These are phyloP conservation scores for Pyrrhia umbra DNA, from an alignment of 2,888 invertebrate species.

Conservation along the genomic window DNA sequence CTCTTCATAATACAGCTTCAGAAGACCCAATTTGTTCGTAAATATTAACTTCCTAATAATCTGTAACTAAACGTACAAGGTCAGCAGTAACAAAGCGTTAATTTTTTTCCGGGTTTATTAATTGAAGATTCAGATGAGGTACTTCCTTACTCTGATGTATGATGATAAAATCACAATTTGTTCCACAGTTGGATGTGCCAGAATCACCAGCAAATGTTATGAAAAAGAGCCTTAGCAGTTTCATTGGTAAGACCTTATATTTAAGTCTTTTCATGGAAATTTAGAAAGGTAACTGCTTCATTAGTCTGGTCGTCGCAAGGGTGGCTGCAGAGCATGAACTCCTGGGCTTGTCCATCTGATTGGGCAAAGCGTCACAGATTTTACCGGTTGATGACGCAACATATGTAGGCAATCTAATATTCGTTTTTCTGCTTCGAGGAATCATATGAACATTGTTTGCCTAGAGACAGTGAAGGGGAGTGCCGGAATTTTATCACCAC, in stretches of 20 bases:
- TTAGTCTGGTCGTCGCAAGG: too few species aligned
- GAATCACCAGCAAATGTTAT: constrained; percentile 93
- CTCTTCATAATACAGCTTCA: too few species aligned
- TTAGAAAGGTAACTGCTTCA: too few species aligned
- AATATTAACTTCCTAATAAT: background rate
- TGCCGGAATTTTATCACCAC: too few species aligned
- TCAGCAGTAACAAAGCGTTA: background rate
- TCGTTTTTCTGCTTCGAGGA: too few species aligned
- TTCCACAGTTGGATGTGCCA: constrained; percentile 92
- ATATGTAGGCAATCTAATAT: too few species aligned
- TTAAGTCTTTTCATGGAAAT: background rate
- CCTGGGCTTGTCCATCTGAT: too few species aligned
- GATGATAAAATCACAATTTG: constrained; percentile 18
- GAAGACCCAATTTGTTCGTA: background rate
- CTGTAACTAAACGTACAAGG: background rate
- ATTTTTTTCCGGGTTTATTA: background rate
- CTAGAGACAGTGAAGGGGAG: too few species aligned
- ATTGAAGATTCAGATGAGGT: background rate
- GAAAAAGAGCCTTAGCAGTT: constrained; percentile 93
- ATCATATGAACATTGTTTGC: too few species aligned
- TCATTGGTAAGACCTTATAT: constrained; percentile 88
- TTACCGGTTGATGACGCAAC: too few species aligned
- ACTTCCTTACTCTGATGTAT: constrained; percentile 6
- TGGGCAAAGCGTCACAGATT: too few species aligned
- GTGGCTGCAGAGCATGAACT: too few species aligned